Base-by-base conservation (phyloP, 2,888 invertebrate species). In the Cyrtodaria siliqua region DNA sequence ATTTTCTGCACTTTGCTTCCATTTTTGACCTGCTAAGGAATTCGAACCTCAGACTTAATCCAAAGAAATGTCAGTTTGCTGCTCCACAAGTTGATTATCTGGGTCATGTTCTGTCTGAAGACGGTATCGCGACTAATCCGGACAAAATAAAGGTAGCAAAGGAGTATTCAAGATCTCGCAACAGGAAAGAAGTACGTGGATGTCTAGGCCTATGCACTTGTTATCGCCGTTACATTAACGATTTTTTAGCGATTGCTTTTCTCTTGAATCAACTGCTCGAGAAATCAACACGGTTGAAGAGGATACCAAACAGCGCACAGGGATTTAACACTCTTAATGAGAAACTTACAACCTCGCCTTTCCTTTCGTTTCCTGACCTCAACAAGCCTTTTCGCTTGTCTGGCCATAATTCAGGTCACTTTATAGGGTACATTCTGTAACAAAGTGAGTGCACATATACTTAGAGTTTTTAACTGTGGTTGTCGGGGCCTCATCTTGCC, bases 1-100 rank as follows among this genome's bases (percentile, higher is more conserved):
- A 83, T 55, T 62, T 82, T 4, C 12, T 44, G 14, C 82, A 85
- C 26, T 44, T 84, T 6, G 26, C 47, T 8, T 38, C 63, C 23
- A 68, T 84, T 1, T 81, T 84, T 56, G 26, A 67, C 2, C 66
- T 71, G 47, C 61, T 84, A 16, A 47, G 73, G 12, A 44, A 70
- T 2, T 81, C 83, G 4, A 78, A 75, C 29, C 42, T 85, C 9
- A 68, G 50, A 16, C 49, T 83, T 2, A 83, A 84, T 53, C 79
- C 79, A 1, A 38, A 38, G 1, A 62, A 53, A 16, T 79, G 83
- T 50, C 55, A 56, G 9, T 85, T 83, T 56, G 76, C 73, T 0
- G 49, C 71, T 1, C 47, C 50, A 12, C 29, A 74, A 23, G 82
- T 83, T 9, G 47, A 55, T 6, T 82, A 75, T 52, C 47, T 82